Base-by-base conservation (phyloP, 1,140 invertebrate genomes). In the Hyles euphorbiae region DNA sequence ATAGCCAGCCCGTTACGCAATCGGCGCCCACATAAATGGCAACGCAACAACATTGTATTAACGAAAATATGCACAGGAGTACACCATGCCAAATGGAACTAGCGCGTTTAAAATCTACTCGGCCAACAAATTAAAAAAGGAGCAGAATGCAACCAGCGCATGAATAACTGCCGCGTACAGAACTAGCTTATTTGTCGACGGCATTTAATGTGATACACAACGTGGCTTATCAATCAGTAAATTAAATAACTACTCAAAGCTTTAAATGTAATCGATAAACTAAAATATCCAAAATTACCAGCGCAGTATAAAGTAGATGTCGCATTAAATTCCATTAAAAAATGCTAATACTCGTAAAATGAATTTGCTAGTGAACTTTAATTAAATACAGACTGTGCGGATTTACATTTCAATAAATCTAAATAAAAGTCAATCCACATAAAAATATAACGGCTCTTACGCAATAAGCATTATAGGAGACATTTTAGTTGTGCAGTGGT, bases 21-120 rank as follows among this genome's bases (percentile, higher is more conserved):
- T 56, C 48, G 34, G 58, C 70, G 68, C 74, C 74, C 67, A 78
- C 72, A 63, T 66, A 64, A 62, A 76, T 76, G 71, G 71, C 63
- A 70, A 66, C 61, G 51, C 60, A 65, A 68, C 63, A 61, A 63
- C 54, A 48, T 47, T 68, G 56, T 63, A 53, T 9, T 11, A 33
- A 50, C 56, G 47, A 57, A 56, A 56, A 56, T 56, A 56, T 48
- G 54, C 46, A 34, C 33, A 11, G 9, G 45, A 57, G 36, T 51
- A 36, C 46, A 57, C 22, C 47, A 57, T 57, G 56, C 56, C 56
- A 57, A 57, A 57, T 57, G 48, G 9, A 57, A 34, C 34, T 50
- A 56, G 40, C 53, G 53, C 36, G 54, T 56, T 54, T 48, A 56
- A 43, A 34, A 56, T 34, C 33, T 4, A n/a, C 45, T 34, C 46